Conservation (phyloP, 2,888 invertebrate genomes). For the Biston stratarius region DNA sequence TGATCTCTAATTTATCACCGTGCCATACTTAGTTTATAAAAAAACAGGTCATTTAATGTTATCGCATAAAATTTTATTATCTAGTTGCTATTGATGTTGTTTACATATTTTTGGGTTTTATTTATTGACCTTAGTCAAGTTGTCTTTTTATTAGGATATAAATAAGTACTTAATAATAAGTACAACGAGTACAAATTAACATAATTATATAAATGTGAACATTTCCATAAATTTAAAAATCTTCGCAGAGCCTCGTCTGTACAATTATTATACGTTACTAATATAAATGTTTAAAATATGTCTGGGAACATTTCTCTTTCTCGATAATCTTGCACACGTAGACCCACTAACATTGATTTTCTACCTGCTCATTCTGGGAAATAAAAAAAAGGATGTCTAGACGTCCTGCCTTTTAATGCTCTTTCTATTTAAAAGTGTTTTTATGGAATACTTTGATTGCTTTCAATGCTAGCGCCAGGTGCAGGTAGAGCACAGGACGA, state of each 20-base stretch:
- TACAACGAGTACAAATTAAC: slow-evolving; percentile 33
- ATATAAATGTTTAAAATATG: slow-evolving; percentile 39
- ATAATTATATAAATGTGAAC: slow-evolving; percentile 11
- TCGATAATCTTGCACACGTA: slow-evolving; percentile 31
- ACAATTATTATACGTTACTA: neutral
- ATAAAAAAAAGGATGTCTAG: slow-evolving; percentile 78
- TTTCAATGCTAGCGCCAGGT: slow-evolving; percentile 75
- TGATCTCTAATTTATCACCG: slow-evolving; percentile 10
- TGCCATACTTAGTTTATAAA: slow-evolving; percentile 16
- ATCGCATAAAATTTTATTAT: slow-evolving; percentile 24
- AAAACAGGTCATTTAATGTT: slow-evolving; percentile 21
- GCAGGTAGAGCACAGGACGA: slow-evolving; percentile 73
- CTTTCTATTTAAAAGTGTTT: slow-evolving; percentile 78
- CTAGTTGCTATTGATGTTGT: slow-evolving; percentile 30
- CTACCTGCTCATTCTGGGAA: slow-evolving; percentile 80
- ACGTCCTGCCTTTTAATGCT: slow-evolving; percentile 80
- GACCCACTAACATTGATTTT: slow-evolving; percentile 52
- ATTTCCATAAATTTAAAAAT: slow-evolving; percentile 17
- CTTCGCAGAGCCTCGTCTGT: slow-evolving; percentile 35
- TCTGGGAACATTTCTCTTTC: slow-evolving; percentile 37
- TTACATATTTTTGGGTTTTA: slow-evolving; percentile 16
- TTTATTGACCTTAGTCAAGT: slow-evolving; percentile 28
- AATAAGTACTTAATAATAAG: neutral
- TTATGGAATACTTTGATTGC: slow-evolving; percentile 73
- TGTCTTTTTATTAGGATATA: slow-evolving; percentile 15